Evolutionary conservation across 2,888 invertebrate species (phyloP).

Genomic region (Tetanocera ferruginea): DNA sequence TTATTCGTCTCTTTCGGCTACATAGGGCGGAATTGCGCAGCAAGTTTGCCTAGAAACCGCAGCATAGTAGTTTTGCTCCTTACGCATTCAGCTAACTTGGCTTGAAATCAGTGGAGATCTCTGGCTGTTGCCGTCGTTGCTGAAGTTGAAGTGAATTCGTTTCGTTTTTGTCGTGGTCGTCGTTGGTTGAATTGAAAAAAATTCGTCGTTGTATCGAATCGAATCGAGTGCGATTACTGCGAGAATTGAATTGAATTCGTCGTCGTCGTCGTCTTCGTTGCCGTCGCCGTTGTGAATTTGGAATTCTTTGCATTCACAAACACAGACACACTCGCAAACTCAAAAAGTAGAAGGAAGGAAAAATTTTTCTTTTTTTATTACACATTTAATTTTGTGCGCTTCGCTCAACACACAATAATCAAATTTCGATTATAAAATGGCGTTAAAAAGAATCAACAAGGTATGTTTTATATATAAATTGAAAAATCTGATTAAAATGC

Average conservation of each 20-base stretch:
- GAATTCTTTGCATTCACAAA: conserved; percentile 36
- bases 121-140: conserved; percentile 29
- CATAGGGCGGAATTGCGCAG: conserved; percentile 10
- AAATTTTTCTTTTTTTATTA: conserved; percentile 49
- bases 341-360: conserved; percentile 41
- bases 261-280: conserved; percentile 41
- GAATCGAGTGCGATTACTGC: conserved; percentile 54
- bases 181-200: conserved; percentile 26
- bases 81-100: conserved; percentile 8
- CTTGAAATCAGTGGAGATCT: conserved; percentile 18
- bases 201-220: conserved; percentile 47
- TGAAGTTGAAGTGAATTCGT: conserved; percentile 27
- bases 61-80: conserved; percentile 15
- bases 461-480: conserved; percentile 59
- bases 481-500: conserved; percentile 53
- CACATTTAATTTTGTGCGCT: conserved; percentile 53
- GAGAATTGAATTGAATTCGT: conserved; percentile 55
- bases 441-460: conserved; percentile 98
- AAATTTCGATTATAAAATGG: conserved; percentile 77
- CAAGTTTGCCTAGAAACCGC: neutral
- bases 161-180: conserved; percentile 42
- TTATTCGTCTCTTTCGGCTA: conserved; percentile 20
- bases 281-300: conserved; percentile 27
- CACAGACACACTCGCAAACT: conserved; percentile 35
- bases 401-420: conserved; percentile 58